Base-by-base conservation (phyloP, 2,113 vertebrate species). In the Anoura caudifer region DNA sequence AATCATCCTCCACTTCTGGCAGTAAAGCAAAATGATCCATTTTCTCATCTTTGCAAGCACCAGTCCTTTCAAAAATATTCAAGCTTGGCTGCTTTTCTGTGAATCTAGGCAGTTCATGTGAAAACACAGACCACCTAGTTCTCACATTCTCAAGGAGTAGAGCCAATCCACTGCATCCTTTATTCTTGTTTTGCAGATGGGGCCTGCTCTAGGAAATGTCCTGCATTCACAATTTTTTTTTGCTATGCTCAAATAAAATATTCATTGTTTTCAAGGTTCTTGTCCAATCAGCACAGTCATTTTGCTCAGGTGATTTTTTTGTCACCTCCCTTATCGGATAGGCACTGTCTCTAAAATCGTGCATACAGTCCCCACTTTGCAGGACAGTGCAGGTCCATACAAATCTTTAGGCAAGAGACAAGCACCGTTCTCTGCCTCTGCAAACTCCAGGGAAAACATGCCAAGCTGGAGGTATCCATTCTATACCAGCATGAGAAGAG, bases 31-130 rank as follows among this genome's bases (percentile, higher is more conserved):
- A 90, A 72, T 41, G 45, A 47, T n/a, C 20, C 16, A 73, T 87
- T 85, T 77, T 83, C 56, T n/a, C 4, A 14, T 82, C 38, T 84
- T 85, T 69, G 20, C 52, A 52, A 56, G 31, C 26, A 47, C 26
- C 45, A 67, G 22, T 56, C 19, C 47, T 95, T 91, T 93, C 5
- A 73, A 96, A 93, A 63, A 65, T 41, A 33, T 24, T 87, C 15
- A 75, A 65, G 10, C 3, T 26, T 67, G 36, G 28, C 43, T 87
- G 45, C 14, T 83, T 67, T 79, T 61, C 16, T 52, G 14, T 8
- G 38, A 86, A 52, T 79, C 26, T 36, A 81, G 41, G 56, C 22
- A 61, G 45, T 38, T 6, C n/a, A 11, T 1, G 1, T 61, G 54
- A 91, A 94, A 83, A 43, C 2, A 2, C 1, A 8, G 5, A 4